A percentile compares a stretch with the other conserved stretches of the same genome.
These are phyloP conservation scores for Drosophila neonasuta DNA, from an alignment of 2,888 invertebrate genomes.

Conservation along the genomic window DNA sequence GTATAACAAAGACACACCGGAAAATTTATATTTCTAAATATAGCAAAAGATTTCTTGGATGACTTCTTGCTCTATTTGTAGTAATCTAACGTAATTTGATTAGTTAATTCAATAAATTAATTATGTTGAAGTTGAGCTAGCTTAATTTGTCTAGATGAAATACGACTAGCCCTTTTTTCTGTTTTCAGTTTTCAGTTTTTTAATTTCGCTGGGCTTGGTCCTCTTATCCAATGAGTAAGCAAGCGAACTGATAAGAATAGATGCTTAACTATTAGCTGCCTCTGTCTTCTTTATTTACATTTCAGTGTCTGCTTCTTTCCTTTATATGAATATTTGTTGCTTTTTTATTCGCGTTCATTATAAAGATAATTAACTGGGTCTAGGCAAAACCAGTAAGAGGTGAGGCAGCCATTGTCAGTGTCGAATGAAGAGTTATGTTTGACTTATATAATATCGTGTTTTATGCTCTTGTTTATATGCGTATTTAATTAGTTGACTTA, in stretches of 20 bases:
- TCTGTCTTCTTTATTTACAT: constrained; percentile 47
- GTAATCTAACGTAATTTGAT: background rate
- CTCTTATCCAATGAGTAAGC: constrained; percentile 49
- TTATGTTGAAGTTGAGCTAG: background rate
- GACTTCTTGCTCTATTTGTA: constrained; percentile 1
- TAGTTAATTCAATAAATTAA: background rate
- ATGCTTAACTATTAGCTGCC: constrained; percentile 53
- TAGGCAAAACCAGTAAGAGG: constrained; percentile 39
- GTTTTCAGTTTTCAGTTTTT: background rate
- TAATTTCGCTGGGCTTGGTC: constrained; percentile 30
- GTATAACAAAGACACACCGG: constrained; percentile 9
- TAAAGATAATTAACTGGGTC: constrained; percentile 69
- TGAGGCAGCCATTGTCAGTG: constrained; percentile 6
- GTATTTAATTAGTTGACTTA: constrained; percentile 46
- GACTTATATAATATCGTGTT: constrained; percentile 52
- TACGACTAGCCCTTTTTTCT: background rate
- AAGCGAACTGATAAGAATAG: constrained; percentile 49
- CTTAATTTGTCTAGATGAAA: background rate
- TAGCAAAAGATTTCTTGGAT: background rate
- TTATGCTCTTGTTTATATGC: constrained; percentile 1
- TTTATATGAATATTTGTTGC: constrained; percentile 5
- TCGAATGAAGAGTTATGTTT: constrained; percentile 63
- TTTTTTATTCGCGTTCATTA: constrained; percentile 27
- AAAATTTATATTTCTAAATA: constrained; percentile 6
- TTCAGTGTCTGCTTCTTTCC: constrained; percentile 27